Evolutionary conservation across 92 coral and sea anemone species (phyloP).

Genomic region (Micromussa lordhowensis): DNA sequence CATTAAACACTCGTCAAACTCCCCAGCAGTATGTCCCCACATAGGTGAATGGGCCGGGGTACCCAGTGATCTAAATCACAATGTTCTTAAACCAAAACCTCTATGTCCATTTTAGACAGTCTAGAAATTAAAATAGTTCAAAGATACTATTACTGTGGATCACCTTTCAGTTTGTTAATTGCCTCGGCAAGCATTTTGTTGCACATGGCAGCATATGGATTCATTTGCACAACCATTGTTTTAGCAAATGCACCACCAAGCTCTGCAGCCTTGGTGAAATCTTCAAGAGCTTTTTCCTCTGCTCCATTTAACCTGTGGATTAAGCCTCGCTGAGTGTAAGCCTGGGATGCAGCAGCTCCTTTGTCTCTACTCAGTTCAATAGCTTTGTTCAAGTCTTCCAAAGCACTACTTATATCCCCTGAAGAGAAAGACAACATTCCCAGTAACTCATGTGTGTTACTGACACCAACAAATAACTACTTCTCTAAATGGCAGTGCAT

Average conservation of each 20-base stretch:
- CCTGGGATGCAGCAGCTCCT: constrained; percentile 90
- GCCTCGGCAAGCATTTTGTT: constrained; percentile 97
- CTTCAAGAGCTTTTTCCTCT: constrained; percentile 72
- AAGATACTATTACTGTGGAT: not conserved
- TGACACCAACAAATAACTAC: too few relatives aligned
- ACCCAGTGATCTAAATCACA: too few relatives aligned
- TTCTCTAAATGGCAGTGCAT: not conserved
- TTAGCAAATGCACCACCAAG: constrained; percentile 95
- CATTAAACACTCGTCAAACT: too few relatives aligned
- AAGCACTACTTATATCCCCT: constrained; percentile 86
- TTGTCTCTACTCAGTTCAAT: constrained; percentile 72
- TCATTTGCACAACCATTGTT: constrained; percentile 85
- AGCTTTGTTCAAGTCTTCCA: constrained; percentile 87
- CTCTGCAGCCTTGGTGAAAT: constrained; percentile 85
- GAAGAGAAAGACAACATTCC: not conserved
- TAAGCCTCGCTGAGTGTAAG: constrained; percentile 93
- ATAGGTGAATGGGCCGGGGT: too few relatives aligned
- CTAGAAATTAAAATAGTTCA: not conserved
- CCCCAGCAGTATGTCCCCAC: too few relatives aligned
- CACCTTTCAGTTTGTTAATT: constrained; percentile 66
- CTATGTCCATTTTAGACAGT: not conserved
- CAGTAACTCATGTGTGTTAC: too few relatives aligned
- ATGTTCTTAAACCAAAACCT: not conserved
- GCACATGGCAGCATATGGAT: constrained; percentile 99
- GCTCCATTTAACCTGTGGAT: constrained; percentile 86